phyloP scores from a whole-genome alignment of 35 echinoderm and acorn worm species.

The Eucidaris tribuloides region DNA sequence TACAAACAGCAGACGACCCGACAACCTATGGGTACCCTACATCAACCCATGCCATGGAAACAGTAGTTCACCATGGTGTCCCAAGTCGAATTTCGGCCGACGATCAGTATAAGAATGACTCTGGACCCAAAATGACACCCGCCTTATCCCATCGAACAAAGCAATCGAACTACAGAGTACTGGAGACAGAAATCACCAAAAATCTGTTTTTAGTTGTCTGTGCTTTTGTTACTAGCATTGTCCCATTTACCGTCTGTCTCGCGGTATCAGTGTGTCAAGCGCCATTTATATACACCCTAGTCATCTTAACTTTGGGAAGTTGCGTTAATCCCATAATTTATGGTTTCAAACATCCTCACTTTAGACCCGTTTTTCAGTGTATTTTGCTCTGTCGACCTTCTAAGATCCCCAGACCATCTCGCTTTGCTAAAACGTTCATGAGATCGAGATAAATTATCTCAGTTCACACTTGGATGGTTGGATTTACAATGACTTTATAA shows the following conservation, averaged over 20 bases:
- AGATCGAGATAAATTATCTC: too few species aligned
- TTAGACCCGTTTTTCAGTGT: constrained; percentile 4
- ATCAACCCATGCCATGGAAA: neutral
- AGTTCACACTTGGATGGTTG: too few species aligned
- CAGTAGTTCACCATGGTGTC: neutral
- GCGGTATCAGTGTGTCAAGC: neutral
- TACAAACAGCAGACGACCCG: neutral
- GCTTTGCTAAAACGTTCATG: too few species aligned
- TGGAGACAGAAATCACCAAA: constrained; percentile 63
- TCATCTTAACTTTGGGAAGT: constrained; percentile 26
- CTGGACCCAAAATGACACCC: neutral
- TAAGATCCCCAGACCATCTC: constrained; percentile 16
- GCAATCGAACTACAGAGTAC: neutral
- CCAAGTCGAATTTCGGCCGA: neutral
- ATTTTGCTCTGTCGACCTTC: constrained; percentile 15
- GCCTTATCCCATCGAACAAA: neutral
- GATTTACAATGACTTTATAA: too few species aligned
- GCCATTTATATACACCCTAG: constrained; percentile 31
- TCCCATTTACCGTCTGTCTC: constrained; percentile 53
- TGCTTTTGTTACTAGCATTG: constrained; percentile 59
- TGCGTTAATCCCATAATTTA: constrained; percentile 80
- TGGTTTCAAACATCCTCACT: constrained; percentile 60
- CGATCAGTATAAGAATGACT: neutral
- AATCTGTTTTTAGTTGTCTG: constrained; percentile 83
- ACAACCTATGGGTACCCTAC: neutral